Percentiles rank a stretch among this genome's conserved stretches.
phyloP scores from a whole-genome alignment of 2,888 invertebrate genomes.

The Cerceris ruficornis region DNA sequence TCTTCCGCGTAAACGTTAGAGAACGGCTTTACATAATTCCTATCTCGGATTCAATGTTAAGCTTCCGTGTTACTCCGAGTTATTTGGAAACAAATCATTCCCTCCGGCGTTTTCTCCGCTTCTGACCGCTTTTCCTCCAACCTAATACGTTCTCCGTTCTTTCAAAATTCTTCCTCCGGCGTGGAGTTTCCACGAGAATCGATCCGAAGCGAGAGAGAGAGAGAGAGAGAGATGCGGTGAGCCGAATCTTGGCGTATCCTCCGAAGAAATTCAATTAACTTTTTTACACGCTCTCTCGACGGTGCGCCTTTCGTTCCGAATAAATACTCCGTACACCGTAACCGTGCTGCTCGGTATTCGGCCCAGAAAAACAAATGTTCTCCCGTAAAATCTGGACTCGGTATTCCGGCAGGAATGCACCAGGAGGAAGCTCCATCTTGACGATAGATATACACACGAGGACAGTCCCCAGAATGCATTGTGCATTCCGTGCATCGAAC shows the following conservation, averaged over 20 bases:
- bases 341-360: slow-evolving; percentile 50
- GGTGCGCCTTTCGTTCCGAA: neutral
- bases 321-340: slow-evolving; percentile 53
- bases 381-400: slow-evolving; percentile 38
- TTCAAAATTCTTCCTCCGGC: too few species aligned
- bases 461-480: slow-evolving; percentile 53
- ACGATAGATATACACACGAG: slow-evolving; percentile 39
- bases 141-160: too few species aligned
- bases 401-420: slow-evolving; percentile 41
- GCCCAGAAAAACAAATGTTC: slow-evolving; percentile 55
- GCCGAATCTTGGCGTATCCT: too few species aligned
- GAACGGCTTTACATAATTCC: neutral
- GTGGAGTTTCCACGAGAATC: too few species aligned
- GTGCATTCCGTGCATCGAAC: slow-evolving; percentile 58
- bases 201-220: too few species aligned
- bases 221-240: too few species aligned
- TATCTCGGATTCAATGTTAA: neutral
- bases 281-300: slow-evolving; percentile 26
- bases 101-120: slow-evolving; percentile 8
- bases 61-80: neutral
- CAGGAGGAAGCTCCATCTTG: slow-evolving; percentile 40
- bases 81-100: slow-evolving; percentile 7
- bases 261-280: slow-evolving; percentile 2
- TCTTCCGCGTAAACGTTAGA: neutral
- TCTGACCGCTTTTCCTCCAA: neutral